phyloP scores from a whole-genome alignment of 1,140 invertebrate genomes.

The Theocolax elegans region DNA sequence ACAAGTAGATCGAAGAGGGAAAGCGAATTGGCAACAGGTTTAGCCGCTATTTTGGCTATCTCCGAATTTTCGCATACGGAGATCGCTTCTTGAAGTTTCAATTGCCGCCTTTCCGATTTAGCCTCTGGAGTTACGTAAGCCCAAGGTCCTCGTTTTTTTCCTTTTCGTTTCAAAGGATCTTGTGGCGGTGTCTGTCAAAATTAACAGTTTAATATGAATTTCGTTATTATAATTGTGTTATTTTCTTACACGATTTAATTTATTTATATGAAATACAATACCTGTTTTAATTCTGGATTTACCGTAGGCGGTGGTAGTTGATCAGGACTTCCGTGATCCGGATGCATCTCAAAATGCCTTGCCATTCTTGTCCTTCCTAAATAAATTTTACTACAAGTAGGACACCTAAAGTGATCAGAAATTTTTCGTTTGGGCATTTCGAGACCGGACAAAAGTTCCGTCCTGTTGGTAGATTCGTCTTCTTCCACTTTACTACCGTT shows the following conservation, averaged over 20 bases:
- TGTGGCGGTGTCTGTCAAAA: constrained; percentile 42
- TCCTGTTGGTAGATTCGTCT: constrained; percentile 54
- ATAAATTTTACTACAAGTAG: constrained; percentile 71
- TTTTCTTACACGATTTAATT: not conserved
- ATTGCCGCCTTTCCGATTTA: constrained; percentile 64
- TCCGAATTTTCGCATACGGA: constrained; percentile 59
- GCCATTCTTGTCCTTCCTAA: constrained; percentile 69
- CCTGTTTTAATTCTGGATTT: constrained; percentile 54
- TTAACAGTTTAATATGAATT: not conserved
- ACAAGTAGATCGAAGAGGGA: constrained; percentile 60
- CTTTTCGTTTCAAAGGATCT: constrained; percentile 61
- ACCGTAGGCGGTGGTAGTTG: constrained; percentile 59
- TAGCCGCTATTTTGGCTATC: constrained; percentile 62
- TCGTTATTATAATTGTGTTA: too few species aligned
- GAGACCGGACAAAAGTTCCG: constrained; percentile 60
- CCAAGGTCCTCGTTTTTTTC: constrained; percentile 63
- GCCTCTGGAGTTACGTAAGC: constrained; percentile 64
- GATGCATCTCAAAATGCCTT: constrained; percentile 74
- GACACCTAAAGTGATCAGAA: constrained; percentile 69
- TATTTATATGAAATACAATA: not conserved
- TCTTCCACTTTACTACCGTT: constrained; percentile 49
- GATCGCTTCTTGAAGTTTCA: constrained; percentile 68
- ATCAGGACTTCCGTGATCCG: constrained; percentile 71
- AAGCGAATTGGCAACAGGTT: constrained; percentile 60
- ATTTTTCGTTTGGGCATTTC: constrained; percentile 68